Percentiles rank a stretch among this genome's conserved stretches.
Conservation (phyloP, 2,113 vertebrate genomes). For the Lepus timidus region DNA sequence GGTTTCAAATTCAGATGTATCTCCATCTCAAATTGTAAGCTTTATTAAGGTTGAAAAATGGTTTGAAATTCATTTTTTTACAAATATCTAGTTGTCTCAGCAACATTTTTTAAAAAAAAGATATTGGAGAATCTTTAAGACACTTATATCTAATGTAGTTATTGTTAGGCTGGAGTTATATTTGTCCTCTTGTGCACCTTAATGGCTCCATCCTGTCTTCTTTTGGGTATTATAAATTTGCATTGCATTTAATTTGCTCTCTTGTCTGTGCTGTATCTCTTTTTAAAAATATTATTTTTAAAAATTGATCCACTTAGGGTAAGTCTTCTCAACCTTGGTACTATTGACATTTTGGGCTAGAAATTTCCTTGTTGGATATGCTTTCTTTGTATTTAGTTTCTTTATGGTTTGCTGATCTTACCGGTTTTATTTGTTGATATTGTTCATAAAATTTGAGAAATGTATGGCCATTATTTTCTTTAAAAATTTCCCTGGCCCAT, state of each 20-base stretch:
- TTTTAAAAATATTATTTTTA: background rate
- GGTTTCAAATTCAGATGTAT: slow-evolving; percentile 13
- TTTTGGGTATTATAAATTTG: background rate
- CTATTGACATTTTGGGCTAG: background rate
- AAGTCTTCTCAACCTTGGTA: background rate
- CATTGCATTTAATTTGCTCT: background rate
- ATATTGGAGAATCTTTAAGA: background rate
- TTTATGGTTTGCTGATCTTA: slow-evolving; percentile 4
- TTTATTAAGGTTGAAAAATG: slow-evolving; percentile 8
- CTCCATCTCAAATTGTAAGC: slow-evolving; percentile 19
- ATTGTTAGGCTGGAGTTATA: background rate
- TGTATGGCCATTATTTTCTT: background rate
- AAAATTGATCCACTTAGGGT: background rate
- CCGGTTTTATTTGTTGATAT: background rate
- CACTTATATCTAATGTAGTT: background rate
- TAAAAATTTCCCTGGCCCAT: background rate
- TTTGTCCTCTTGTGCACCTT: background rate
- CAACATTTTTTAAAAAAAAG: background rate
- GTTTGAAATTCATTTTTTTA: slow-evolving; percentile 27
- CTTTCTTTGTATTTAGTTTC: slow-evolving; percentile 19
- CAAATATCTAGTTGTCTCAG: slow-evolving; percentile 1
- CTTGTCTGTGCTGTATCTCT: background rate
- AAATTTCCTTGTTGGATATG: background rate
- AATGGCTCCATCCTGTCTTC: background rate
- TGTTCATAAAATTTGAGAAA: slow-evolving; percentile 38